Evolutionary conservation across 2,797 vertebrate species (phyloP).

Genomic region (Australoheros facetus): DNA sequence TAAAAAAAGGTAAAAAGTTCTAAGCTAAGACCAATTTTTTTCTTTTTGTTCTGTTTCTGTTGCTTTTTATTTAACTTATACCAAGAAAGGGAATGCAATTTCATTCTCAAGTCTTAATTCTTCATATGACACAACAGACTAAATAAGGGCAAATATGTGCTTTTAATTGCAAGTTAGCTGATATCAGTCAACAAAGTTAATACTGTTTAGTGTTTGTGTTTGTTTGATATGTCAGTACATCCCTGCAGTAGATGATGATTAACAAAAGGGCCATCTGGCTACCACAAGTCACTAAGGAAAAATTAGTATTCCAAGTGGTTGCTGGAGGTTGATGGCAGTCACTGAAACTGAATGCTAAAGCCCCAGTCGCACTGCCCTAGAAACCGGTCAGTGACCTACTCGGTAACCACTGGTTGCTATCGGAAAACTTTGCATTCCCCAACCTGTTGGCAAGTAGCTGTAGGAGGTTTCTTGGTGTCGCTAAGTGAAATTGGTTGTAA

Average conservation of each 20-base stretch:
- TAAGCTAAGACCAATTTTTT: background rate
- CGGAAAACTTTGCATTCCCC: background rate
- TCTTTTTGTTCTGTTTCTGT: background rate
- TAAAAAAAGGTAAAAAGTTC: background rate
- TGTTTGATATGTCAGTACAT: background rate
- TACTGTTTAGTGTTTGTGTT: background rate
- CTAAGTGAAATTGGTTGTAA: background rate
- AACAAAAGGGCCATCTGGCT: background rate
- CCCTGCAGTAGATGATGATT: background rate
- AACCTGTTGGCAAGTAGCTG: background rate
- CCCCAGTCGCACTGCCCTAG: too few species aligned
- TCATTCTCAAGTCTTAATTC: background rate
- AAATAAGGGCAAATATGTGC: background rate
- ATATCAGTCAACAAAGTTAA: background rate
- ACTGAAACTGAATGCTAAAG: too few species aligned
- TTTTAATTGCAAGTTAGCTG: background rate
- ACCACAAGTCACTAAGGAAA: too few species aligned
- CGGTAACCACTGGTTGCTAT: background rate
- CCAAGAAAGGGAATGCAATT: background rate
- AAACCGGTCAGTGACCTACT: background rate
- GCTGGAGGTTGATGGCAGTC: too few species aligned
- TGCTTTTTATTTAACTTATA: background rate
- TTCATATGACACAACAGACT: background rate
- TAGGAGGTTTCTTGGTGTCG: background rate
- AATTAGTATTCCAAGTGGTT: too few species aligned